Evolutionary conservation across 2,797 vertebrate species (phyloP), one percentile per base, ranked within the genome.

Genomic region (Enteromius radiatus): DNA sequence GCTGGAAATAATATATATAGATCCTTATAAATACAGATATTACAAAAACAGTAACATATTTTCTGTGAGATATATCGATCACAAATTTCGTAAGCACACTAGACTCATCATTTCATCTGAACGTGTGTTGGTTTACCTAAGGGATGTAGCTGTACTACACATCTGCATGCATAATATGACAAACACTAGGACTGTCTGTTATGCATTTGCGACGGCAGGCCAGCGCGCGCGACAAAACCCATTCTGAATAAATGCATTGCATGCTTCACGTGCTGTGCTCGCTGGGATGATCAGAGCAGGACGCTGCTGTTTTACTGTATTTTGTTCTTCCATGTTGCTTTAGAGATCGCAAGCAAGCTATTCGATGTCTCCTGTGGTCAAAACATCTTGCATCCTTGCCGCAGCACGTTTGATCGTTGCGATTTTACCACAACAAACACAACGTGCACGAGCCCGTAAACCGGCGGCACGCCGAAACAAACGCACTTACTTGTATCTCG

Each of bases 401-500:
- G 84, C 52, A 76, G 43, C n/a, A 45, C 75, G 61, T 33, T 26
- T 80, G 52, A 68, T 76, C 63, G 7, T 26, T 45, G 73, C 73
- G 26, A 69, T 45, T 54, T 64, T 17, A 28, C 61, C 14, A 45
- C 38, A 33, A 68, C 38, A 59, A 67, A 67, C 79, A 38, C 19
- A 19, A 41, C 45, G 41, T 65, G 70, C 80, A 47, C 28, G 36
- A 68, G 36, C 63, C 4, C 33, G 63, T 65, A n/a, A 38, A 67
- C 59, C 77, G 67, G 47, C 47, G 43, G 73, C 26, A 59, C 56
- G 43, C 52, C 68, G 19, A 74, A 64, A 71, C 11, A 76, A 68
- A 54, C 8, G 59, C 76, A 88, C 87, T 86, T 85, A 88, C 87
- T 80, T 87, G 81, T 73, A 79, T n/a, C 36, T 80, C 70, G 69